These are phyloP conservation scores for Rhopilema esculentum DNA, from an alignment of 30 jellyfish, hydroid and myxozoan species.

Conservation along the genomic window DNA sequence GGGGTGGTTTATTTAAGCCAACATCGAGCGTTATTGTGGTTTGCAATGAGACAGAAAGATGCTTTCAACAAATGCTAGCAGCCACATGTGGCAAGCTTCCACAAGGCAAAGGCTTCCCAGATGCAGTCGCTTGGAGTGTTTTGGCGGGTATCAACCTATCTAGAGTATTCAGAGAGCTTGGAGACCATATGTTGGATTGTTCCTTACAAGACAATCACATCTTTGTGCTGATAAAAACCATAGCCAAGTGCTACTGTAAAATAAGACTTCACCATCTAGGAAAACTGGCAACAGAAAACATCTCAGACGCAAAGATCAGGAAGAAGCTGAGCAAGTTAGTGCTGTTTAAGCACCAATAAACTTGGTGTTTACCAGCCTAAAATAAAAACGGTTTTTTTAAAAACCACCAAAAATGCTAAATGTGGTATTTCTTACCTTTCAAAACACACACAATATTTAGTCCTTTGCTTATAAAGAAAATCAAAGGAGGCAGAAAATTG, in stretches of 20 bases:
- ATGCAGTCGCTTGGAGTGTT: conserved; percentile 54
- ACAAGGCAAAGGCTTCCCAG: conserved; percentile 34
- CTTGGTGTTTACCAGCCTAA: background rate
- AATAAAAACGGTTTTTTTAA: background rate
- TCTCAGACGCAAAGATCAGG: conserved; percentile 37
- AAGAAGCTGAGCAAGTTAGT: conserved; percentile 57
- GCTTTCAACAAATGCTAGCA: conserved; percentile 58
- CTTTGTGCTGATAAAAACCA: conserved; percentile 32
- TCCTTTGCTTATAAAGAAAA: background rate
- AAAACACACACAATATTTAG: background rate
- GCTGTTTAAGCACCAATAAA: conserved; percentile 68
- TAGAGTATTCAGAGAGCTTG: conserved; percentile 40
- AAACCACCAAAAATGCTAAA: background rate
- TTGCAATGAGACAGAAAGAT: conserved; percentile 63
- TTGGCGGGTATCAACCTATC: conserved; percentile 24
- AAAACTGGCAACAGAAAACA: conserved; percentile 33
- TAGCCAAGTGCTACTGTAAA: conserved; percentile 68
- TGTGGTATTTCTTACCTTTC: background rate
- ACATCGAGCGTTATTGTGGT: conserved; percentile 49
- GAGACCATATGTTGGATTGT: conserved; percentile 64
- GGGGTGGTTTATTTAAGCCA: conserved; percentile 80
- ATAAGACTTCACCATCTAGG: conserved; percentile 64
- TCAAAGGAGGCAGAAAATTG: background rate
- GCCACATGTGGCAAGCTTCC: conserved; percentile 72
- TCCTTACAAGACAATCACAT: conserved; percentile 61